Evolutionary conservation across 2,888 invertebrate genomes (phyloP), one percentile per base, ranked within the genome.

Genomic region (Schizotus pectinicornis): DNA sequence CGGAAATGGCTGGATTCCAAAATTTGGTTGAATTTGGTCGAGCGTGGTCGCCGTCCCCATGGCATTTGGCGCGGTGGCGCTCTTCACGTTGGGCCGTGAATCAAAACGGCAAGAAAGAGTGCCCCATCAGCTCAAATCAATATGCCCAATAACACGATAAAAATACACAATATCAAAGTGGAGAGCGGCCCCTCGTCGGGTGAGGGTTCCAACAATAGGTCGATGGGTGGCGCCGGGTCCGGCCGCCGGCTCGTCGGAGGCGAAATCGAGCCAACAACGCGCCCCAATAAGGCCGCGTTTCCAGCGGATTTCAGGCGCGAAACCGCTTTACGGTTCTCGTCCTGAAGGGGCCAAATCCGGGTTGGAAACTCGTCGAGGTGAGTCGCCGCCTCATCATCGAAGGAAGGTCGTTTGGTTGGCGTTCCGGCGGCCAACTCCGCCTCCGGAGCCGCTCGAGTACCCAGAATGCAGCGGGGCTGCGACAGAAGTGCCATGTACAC

Each of bases 101-200:
- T 69, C 67, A 69, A 65, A 70, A 69, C 67, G 65, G 63, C 68
- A 67, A 66, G 67, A 68, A 69, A 69, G 67, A 70, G 69, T 67
- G 67, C 56, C 50, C 56, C 56, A n/a, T n/a, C n/a, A 51, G 39
- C 56, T 67, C 64, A 67, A 72, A 75, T 74, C 74, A 74, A 79
- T 79, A 79, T 76, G 74, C 78, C 79, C 79, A 79, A 79, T 79
- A 78, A 79, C 77, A 79, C 75, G 74, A 77, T 77, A 78, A 77
- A 78, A 77, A 79, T 77, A 78, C 74, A 79, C 78, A 79, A 77
- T 78, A 78, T 78, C 78, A 73, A 68, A 74, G 72, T 75, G 68
- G 71, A 74, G 73, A 62, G 66, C 68, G 63, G 65, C 73, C 74
- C 71, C 71, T 69, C 71, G 64, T 65, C 51, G 57, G 57, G 65